Base-by-base conservation (phyloP, 1,140 invertebrate species). In the Phymastichus coffea region DNA sequence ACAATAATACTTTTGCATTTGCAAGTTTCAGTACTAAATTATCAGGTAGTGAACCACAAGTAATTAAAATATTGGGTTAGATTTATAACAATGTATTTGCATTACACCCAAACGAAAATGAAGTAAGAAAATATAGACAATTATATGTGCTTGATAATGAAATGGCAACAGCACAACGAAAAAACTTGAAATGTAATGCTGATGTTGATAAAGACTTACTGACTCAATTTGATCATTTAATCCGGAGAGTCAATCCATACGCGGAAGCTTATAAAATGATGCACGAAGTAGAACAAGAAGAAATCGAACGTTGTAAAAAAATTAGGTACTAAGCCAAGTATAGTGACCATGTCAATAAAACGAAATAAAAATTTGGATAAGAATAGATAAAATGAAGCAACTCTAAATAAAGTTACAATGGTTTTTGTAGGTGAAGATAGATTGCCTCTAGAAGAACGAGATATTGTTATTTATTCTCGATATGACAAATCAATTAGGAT, bases 381-480 rank as follows among this genome's bases (percentile, higher is more conserved):
- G 23, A 53, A 26, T 41, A 22, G 37, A 26, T 53, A 38, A 14
- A 53, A 53, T 23, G 3, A 4, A 35, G 1, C n/a, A 40, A 25
- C 6, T 10, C 20, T n/a, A 14, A 23, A 40, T 40, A 20, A 53
- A 40, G 20, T 40, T 4, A 35, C 51, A 14, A 15, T 53, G 22
- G 20, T 53, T 12, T 53, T 40, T 40, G 20, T 38, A 23, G 51
- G 20, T 22, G 9, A 20, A 40, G 35, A 40, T 53, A 35, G 51
- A 22, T 1, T 7, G 12, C 22, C 37, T 22, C 37, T 35, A 7
- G 10, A 22, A 9, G 51, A 53, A 9, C 35, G 20, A 9, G 51
- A 82, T 77, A 30, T 82, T 63, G 30, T 37, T 15, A 25, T 57
- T 52, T 43, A 17, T 51, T 41, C n/a, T 22, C 51, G 23, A 47